Base-by-base conservation (phyloP, 2,113 vertebrate species). In the Pampusana beccarii region DNA sequence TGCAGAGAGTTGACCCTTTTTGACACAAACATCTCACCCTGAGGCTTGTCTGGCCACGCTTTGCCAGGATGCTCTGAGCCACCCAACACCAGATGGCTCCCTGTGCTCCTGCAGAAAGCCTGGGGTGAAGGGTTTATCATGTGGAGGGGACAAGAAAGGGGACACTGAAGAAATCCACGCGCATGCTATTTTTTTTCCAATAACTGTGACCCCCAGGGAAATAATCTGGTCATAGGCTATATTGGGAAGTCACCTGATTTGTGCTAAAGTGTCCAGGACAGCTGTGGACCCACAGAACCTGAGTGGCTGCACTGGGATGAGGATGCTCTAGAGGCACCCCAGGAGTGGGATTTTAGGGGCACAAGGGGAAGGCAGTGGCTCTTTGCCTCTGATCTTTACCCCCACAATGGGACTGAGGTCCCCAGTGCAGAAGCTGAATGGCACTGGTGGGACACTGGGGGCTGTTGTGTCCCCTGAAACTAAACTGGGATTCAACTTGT, bases 401-500 rank as follows among this genome's bases (percentile, higher is more conserved):
- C 9, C n/a, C 5, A 0, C 17, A 5, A 0, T 1, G 20, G 44
- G 16, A 38, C 31, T 18, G 44, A 50, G 31, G 16, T 11, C 46
- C 62, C 19, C 46, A 15, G 25, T 0, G 21, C 31, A 74, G 69
- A 42, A 40, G 13, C 31, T 67, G 46, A 26, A 11, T 28, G 60
- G 70, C 29, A 16, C 34, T 42, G 24, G 3, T 9, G 36, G 34
- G 20, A 5, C 10, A n/a, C 2, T 38, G 26, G 42, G 44, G 5
- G 34, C 5, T 36, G 24, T 11, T 26, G n/a, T 44, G 21, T 16
- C 5, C 58, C 26, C 42, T 46, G 4, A 44, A 61, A 69, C 9
- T 17, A 11, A 66, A n/a, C 16, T 11, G 26, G 56, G 60, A 7
- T 42, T 60, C 23, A 51, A 0, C 2, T 8, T 9, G 13, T 26